These are phyloP conservation scores for Philaethria dido DNA, from an alignment of 2,888 invertebrate genomes.

Conservation along the genomic window DNA sequence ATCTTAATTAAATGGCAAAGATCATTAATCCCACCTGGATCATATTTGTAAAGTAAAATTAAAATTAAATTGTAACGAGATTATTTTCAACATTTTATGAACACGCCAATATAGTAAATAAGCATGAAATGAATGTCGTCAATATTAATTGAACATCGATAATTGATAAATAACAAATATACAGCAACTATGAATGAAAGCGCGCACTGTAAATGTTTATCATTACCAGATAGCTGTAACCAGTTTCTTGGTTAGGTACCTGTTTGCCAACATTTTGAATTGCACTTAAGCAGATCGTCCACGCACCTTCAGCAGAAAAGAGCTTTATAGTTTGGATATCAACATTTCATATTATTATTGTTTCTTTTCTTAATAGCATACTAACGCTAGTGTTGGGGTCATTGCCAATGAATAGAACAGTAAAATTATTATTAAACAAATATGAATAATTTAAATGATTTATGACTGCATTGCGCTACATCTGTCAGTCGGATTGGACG, in stretches of 20 bases:
- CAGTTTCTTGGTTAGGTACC: constrained; percentile 20
- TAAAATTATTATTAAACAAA: not conserved
- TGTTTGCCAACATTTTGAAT: constrained; percentile 27
- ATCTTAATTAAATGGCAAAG: constrained; percentile 57
- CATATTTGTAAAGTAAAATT: constrained; percentile 27
- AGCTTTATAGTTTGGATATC: not conserved
- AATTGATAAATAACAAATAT: constrained; percentile 18
- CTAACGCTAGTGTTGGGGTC: not conserved
- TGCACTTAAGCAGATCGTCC: constrained; percentile 13
- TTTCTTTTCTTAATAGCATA: not conserved
- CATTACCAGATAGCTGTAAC: constrained; percentile 15
- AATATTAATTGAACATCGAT: constrained; percentile 14
- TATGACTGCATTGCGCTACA: constrained; percentile 22
- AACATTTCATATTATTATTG: not conserved
- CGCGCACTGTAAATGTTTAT: constrained; percentile 12
- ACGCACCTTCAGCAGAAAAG: constrained; percentile 8
- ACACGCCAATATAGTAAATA: constrained; percentile 12
- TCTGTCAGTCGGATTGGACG: constrained; percentile 29
- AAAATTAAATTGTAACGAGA: constrained; percentile 6
- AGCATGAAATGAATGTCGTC: constrained; percentile 10
- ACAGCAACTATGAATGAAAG: constrained; percentile 26
- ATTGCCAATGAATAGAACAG: not conserved
- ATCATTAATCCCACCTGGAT: constrained; percentile 47
- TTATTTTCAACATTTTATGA: constrained; percentile 16
- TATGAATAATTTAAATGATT: not conserved